Conservation (phyloP, 2,888 invertebrate genomes). For the Nemurella pictetii region DNA sequence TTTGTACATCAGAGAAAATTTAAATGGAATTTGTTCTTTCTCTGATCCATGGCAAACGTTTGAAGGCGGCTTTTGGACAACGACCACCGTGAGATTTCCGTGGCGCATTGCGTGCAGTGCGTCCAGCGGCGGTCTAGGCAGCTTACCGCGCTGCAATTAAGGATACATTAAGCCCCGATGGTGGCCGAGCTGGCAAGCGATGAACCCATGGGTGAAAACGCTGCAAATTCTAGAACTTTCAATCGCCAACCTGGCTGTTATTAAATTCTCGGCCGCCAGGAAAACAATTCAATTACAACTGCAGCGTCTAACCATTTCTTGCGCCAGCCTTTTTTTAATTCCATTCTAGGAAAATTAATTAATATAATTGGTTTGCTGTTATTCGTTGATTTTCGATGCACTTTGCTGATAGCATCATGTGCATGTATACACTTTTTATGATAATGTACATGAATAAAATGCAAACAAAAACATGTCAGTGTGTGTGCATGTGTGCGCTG, state of each 20-base stretch:
- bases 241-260: neutral
- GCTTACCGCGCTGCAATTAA: neutral
- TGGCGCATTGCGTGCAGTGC: too few relatives aligned
- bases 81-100: too few relatives aligned
- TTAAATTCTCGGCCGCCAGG: neutral
- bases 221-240: neutral
- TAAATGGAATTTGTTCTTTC: too few relatives aligned
- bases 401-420: neutral
- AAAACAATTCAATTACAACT: neutral
- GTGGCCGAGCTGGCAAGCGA: neutral
- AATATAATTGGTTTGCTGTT: constrained; percentile 3
- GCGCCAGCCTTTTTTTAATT: neutral
- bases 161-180: neutral
- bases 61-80: too few relatives aligned
- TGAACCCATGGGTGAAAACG: neutral
- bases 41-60: too few relatives aligned
- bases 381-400: constrained; percentile 9
- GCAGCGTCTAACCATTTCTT: neutral
- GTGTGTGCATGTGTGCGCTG: neutral
- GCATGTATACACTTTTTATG: neutral
- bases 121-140: too few relatives aligned
- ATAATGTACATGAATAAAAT: neutral
- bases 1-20: too few relatives aligned
- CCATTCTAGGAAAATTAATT: constrained; percentile 11
- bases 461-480: neutral